Base-by-base conservation (phyloP, 2,888 invertebrate species). In the Girardia tigrina region DNA sequence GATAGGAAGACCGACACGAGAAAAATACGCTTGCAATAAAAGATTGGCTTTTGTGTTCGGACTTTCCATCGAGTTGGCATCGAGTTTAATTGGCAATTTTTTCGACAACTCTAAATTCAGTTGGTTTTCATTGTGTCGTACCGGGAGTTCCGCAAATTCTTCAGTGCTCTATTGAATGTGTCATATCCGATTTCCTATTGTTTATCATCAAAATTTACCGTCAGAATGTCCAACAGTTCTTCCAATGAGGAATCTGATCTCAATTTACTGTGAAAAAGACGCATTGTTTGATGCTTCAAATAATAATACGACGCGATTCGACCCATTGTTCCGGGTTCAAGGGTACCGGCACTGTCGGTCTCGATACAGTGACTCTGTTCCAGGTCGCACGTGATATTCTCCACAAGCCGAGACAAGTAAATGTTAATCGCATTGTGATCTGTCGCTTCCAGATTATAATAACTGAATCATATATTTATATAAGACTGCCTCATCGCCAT, bases 231-330 rank as follows among this genome's bases (percentile, higher is more conserved):
- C 69, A 99, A 83, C 75, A 94, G 85, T 23, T 91, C 89, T 76
- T 90, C 89, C 0, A 90, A 83, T 27, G 87, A 86, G 80, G 89
- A 86, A 78, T 88, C 87, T 0, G 87, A 83, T n/a, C 86, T 85
- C 71, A 99, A 83, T 29, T 87, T 85, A 36, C 89, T 87, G 70
- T 88, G 86, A 82, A 98, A 91, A 84, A 91, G 90, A 70, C 89
- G 87, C 87, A 97, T 90, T 0, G 94, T 95, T 80, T 89, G 89
- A 85, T 97, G 90, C 0, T 91, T 91, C 28, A 99, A 86, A 84
- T 99, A 99, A 86, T 98, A 99, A 84, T 90, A 97, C 0, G 97
- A 95, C 0, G 94, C 90, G 77, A 99, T 91, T 76, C 91, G 88
- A 0, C 97, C 98, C 86, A 91, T 89, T 80, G 92, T 90, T 0